Evolutionary conservation across 2,113 vertebrate species (phyloP).

Genomic region (Numida meleagris): DNA sequence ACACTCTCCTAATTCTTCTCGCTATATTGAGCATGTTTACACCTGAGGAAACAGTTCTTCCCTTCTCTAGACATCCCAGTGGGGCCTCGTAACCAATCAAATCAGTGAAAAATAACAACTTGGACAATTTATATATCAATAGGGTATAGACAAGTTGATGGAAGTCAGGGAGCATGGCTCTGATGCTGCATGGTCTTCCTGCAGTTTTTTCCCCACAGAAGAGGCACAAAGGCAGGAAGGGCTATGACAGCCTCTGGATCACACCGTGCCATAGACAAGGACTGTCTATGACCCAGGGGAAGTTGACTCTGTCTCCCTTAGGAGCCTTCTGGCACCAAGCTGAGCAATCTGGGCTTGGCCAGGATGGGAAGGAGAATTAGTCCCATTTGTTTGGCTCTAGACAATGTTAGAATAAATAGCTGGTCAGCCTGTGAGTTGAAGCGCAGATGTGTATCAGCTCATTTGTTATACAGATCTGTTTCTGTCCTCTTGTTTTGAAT

Average conservation of each 20-base stretch:
- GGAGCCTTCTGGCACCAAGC: not conserved
- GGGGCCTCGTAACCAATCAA: too few species aligned
- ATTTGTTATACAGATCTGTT: conserved; percentile 39
- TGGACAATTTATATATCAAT: not conserved
- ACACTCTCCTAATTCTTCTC: not conserved
- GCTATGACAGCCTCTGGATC: not conserved
- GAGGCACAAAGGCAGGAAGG: not conserved
- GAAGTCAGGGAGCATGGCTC: not conserved
- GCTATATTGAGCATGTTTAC: accelerated
- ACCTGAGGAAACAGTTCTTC: not conserved
- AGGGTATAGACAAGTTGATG: not conserved
- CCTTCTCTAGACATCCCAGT: not conserved
- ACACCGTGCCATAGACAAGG: not conserved
- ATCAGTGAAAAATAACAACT: not conserved
- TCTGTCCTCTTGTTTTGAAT: conserved; percentile 11
- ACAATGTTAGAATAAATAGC: not conserved
- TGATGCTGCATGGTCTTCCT: not conserved
- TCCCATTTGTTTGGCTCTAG: conserved; percentile 6
- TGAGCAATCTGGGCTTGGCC: not conserved
- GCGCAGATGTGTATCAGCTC: not conserved
- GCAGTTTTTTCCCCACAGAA: not conserved
- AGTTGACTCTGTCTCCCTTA: not conserved
- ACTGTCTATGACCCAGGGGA: not conserved
- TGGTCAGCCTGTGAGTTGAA: not conserved
- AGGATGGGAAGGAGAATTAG: not conserved